Conservation (phyloP, 2,113 vertebrate species). For the Microtus ochrogaster region DNA sequence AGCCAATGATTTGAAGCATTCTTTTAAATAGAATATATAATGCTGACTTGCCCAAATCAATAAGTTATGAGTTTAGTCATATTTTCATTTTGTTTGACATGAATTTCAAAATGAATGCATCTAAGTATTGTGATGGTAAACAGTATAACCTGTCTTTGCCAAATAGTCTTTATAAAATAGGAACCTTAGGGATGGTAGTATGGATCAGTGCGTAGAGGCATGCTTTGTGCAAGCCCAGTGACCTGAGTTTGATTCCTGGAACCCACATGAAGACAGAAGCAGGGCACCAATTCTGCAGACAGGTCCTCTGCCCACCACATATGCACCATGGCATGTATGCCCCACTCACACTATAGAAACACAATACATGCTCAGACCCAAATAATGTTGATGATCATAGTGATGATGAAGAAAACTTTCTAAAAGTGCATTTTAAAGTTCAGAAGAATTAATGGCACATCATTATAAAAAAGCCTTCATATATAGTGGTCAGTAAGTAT, state of each 20-base stretch:
- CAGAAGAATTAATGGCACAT: background rate
- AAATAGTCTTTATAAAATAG: background rate
- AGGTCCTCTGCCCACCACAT: background rate
- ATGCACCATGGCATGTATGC: too few relatives aligned
- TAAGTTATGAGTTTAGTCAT: background rate
- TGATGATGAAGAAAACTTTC: background rate
- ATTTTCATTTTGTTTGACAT: slow-evolving; percentile 15
- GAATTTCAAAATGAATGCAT: background rate
- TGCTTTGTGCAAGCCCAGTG: background rate
- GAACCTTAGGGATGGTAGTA: background rate
- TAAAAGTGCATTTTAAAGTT: slow-evolving; percentile 28
- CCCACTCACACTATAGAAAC: background rate
- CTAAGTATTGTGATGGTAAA: background rate
- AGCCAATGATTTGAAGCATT: background rate
- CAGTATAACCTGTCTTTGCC: background rate
- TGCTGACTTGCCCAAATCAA: slow-evolving; percentile 1
- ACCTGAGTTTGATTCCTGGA: background rate
- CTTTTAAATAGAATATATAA: slow-evolving; percentile 26
- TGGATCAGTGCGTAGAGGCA: background rate
- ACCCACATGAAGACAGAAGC: too few relatives aligned
- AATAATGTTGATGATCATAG: background rate
- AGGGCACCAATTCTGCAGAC: background rate
- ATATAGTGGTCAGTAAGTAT: background rate
- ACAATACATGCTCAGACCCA: background rate
- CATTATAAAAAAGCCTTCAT: background rate